Percentiles rank a stretch among this genome's conserved stretches.
Evolutionary conservation across 2,888 invertebrate genomes (phyloP).

Genomic region (Drosophila flavopinicola): DNA sequence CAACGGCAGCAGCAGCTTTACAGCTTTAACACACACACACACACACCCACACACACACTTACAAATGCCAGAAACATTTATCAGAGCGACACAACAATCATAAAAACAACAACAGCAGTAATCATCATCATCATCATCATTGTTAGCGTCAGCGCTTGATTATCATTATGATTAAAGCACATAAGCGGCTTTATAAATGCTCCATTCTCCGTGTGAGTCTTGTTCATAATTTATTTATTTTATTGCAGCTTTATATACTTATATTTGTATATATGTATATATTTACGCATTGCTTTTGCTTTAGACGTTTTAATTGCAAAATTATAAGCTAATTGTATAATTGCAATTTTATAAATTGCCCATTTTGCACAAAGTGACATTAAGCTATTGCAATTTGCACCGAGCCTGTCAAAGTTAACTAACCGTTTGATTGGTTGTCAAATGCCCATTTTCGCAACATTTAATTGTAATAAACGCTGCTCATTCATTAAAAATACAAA

Average conservation of each 20-base stretch:
- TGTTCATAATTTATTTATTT: slow-evolving; percentile 67
- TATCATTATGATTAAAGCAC: slow-evolving; percentile 30
- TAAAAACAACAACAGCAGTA: neutral
- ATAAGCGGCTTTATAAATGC: slow-evolving; percentile 72
- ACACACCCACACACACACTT: neutral
- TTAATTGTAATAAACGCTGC: too few species aligned
- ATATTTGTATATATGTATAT: slow-evolving; percentile 73
- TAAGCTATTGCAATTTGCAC: slow-evolving; percentile 7
- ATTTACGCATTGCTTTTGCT: slow-evolving; percentile 38
- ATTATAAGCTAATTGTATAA: slow-evolving; percentile 56
- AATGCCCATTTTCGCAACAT: neutral
- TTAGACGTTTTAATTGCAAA: slow-evolving; percentile 36
- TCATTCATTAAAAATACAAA: too few species aligned
- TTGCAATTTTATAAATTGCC: slow-evolving; percentile 49
- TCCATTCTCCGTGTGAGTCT: slow-evolving; percentile 34
- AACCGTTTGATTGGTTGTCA: neutral
- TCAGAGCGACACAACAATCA: slow-evolving; percentile 2
- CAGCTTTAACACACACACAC: slow-evolving; percentile 4
- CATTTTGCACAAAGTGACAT: neutral
- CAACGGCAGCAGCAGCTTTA: slow-evolving; percentile 38
- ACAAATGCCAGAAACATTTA: slow-evolving; percentile 25
- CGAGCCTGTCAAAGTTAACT: neutral
- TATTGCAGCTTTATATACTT: slow-evolving; percentile 50
- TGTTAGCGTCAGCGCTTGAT: slow-evolving; percentile 22
- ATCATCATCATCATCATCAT: slow-evolving; percentile 12